A percentile compares a stretch with the other conserved stretches of the same genome.
Conservation (phyloP, 2,113 vertebrate genomes). For the Leuciscus idus region DNA sequence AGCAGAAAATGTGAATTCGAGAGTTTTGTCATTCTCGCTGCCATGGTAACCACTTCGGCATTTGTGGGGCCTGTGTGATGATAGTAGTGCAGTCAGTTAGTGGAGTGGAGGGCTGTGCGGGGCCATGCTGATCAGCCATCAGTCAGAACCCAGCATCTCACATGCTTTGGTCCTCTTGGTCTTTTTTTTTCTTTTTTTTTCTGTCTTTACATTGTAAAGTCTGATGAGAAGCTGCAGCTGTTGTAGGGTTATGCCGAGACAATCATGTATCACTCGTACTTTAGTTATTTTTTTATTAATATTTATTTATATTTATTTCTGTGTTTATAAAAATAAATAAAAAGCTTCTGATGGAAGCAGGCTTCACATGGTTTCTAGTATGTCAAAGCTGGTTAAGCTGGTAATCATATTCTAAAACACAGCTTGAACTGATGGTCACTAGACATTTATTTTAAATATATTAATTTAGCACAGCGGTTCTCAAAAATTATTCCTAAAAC, state of each 20-base stretch:
- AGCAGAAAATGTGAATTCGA: constrained; percentile 40
- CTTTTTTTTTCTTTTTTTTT: neutral
- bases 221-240: neutral
- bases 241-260: neutral
- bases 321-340: neutral
- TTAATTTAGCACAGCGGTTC: too few relatives aligned
- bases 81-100: constrained; percentile 48
- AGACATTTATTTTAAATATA: too few relatives aligned
- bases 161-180: neutral
- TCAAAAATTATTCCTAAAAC: too few relatives aligned
- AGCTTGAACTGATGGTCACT: too few relatives aligned
- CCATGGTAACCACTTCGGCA: constrained; percentile 50
- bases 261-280: neutral
- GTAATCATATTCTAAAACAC: neutral
- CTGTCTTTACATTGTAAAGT: neutral
- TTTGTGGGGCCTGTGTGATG: constrained; percentile 34
- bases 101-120: constrained; percentile 43
- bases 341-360: neutral
- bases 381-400: neutral
- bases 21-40: constrained; percentile 35
- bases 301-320: neutral
- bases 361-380: neutral
- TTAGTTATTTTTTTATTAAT: neutral
- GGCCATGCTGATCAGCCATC: constrained; percentile 52
- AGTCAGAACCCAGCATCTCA: neutral